phyloP scores from a whole-genome alignment of 2,113 vertebrate species.

The Zosterops hypoxanthus region DNA sequence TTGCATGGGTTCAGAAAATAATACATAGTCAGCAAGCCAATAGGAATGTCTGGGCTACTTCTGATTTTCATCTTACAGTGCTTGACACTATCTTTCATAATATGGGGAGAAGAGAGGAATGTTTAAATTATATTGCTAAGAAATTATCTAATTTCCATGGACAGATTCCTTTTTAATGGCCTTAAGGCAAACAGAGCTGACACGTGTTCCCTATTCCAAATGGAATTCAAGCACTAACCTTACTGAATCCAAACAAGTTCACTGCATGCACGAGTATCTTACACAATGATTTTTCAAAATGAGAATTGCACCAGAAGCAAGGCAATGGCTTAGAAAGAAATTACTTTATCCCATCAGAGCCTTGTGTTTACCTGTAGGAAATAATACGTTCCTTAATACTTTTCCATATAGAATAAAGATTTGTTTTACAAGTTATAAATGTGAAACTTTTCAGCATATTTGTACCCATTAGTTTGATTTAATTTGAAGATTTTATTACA shows the following conservation, averaged over 20 bases:
- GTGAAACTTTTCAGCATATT: neutral
- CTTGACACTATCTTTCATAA: neutral
- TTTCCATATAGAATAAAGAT: neutral
- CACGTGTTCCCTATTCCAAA: neutral
- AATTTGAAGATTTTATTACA: neutral
- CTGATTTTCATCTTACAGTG: conserved; percentile 19
- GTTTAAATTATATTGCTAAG: neutral
- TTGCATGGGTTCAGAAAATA: conserved; percentile 24
- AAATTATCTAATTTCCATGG: conserved; percentile 5
- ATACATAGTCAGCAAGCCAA: neutral
- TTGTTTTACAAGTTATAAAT: neutral
- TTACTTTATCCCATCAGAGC: neutral
- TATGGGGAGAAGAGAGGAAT: neutral
- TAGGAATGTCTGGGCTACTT: neutral
- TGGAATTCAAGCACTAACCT: neutral
- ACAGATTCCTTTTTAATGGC: neutral
- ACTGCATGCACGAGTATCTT: neutral
- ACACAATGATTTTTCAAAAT: neutral
- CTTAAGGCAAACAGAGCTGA: neutral
- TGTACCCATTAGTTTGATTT: neutral
- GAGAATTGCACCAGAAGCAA: neutral
- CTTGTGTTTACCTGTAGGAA: neutral
- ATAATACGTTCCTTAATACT: neutral
- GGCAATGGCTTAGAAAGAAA: neutral
- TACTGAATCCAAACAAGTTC: neutral